Evolutionary conservation across 1,140 invertebrate species (phyloP).

Genomic region (Microvelia longipes): DNA sequence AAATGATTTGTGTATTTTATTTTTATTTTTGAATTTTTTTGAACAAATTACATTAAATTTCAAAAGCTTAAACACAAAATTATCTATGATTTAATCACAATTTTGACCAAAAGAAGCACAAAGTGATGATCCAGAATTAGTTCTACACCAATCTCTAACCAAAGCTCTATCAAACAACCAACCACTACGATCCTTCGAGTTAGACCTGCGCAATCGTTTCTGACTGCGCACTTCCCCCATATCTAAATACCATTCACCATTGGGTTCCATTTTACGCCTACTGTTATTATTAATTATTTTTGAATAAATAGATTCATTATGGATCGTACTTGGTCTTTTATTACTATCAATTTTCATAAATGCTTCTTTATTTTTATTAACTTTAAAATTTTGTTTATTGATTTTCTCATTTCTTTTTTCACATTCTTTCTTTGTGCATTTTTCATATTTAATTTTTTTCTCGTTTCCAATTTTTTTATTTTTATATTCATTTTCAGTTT

Average conservation of each 20-base stretch:
- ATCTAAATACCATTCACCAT: slow-evolving; percentile 1
- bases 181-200: neutral
- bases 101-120: neutral
- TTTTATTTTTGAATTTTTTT: too few relatives aligned
- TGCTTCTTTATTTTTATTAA: neutral
- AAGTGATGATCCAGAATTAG: neutral
- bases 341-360: neutral
- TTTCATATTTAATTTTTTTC: neutral
- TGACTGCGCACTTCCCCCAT: neutral
- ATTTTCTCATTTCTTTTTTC: neutral
- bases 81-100: too few relatives aligned
- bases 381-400: neutral
- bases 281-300: neutral
- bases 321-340: neutral
- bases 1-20: too few relatives aligned
- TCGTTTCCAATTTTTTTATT: neutral
- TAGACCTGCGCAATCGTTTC: neutral
- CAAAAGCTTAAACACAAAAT: too few relatives aligned
- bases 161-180: neutral
- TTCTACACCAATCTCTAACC: neutral
- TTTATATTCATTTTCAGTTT: neutral
- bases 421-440: neutral
- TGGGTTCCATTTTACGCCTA: neutral
- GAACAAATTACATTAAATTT: too few relatives aligned
- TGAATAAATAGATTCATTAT: neutral